Evolutionary conservation across 92 coral and sea anemone genomes (phyloP).

Genomic region (Porites divaricata): DNA sequence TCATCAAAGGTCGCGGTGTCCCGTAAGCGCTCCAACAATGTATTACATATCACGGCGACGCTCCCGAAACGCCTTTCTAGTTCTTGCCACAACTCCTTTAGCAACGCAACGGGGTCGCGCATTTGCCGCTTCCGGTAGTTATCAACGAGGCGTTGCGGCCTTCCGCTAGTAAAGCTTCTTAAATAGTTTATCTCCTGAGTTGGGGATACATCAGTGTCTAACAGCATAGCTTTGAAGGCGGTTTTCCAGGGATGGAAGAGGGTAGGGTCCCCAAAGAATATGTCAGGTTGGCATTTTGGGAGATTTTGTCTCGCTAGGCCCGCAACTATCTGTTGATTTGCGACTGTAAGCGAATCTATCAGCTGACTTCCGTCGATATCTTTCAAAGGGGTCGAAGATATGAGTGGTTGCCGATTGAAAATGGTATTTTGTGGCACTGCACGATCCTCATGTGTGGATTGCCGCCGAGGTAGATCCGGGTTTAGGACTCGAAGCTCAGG

Average conservation of each 20-base stretch:
- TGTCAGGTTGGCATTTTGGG: constrained; percentile 8
- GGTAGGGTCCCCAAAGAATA: too few relatives aligned
- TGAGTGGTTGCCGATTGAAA: constrained; percentile 40
- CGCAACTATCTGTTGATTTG: constrained; percentile 9
- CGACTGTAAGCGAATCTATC: constrained; percentile 19
- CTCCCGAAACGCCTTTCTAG: too few relatives aligned
- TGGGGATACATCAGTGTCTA: constrained; percentile 24
- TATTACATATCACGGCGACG: constrained; percentile 36
- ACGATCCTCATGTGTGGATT: too few relatives aligned
- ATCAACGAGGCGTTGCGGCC: constrained; percentile 9
- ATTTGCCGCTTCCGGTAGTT: constrained; percentile 3
- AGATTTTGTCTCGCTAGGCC: constrained; percentile 16
- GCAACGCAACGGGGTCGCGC: constrained; percentile 7
- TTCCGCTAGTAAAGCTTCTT: constrained; percentile 13
- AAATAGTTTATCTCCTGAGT: constrained; percentile 17
- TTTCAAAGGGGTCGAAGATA: constrained; percentile 36
- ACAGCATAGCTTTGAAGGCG: constrained; percentile 5
- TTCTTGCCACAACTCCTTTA: constrained; percentile 25
- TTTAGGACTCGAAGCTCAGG: too few relatives aligned
- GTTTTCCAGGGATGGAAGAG: not conserved
- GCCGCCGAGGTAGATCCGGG: too few relatives aligned
- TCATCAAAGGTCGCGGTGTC: constrained; percentile 39
- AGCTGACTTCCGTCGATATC: constrained; percentile 42
- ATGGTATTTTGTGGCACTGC: too few relatives aligned
- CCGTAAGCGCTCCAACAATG: constrained; percentile 46